These are phyloP conservation scores for Lathronympha strigana DNA, from an alignment of 2,888 invertebrate species.

Conservation along the genomic window DNA sequence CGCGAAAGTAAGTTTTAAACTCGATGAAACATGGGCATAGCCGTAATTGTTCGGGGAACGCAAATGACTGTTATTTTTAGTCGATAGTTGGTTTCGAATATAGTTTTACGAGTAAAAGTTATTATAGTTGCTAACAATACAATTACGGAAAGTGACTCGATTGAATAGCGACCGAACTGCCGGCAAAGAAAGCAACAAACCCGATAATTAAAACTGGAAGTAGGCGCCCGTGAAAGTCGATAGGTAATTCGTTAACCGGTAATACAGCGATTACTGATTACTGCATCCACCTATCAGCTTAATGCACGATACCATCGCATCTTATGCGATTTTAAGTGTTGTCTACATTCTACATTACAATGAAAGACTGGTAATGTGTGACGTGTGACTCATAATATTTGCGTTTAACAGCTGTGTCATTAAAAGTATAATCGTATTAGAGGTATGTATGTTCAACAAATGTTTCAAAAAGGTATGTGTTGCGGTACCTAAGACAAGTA, in stretches of 20 bases:
- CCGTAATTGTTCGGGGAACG: not conserved
- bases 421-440: not conserved
- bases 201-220: slow-evolving; percentile 52
- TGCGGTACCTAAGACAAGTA: too few relatives aligned
- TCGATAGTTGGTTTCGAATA: slow-evolving; percentile 5
- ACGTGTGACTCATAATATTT: slow-evolving; percentile 9
- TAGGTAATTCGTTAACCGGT: slow-evolving; percentile 53
- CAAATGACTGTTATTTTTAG: not conserved
- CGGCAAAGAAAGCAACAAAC: slow-evolving; percentile 52
- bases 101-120: slow-evolving; percentile 16
- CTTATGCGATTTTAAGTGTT: slow-evolving; percentile 14
- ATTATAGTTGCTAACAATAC: slow-evolving; percentile 2
- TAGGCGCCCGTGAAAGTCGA: slow-evolving; percentile 57
- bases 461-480: too few relatives aligned
- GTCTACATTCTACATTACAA: not conserved
- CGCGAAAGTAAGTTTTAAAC: not conserved
- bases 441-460: not conserved
- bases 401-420: slow-evolving; percentile 2
- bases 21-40: not conserved
- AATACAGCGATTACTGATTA: slow-evolving; percentile 38
- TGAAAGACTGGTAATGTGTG: not conserved
- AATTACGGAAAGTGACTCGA: slow-evolving; percentile 42
- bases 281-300: slow-evolving; percentile 30
- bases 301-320: slow-evolving; percentile 23
- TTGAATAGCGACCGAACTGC: slow-evolving; percentile 45